Evolutionary conservation across 2,888 invertebrate genomes (phyloP).

Genomic region (Orthonevra nobilis): DNA sequence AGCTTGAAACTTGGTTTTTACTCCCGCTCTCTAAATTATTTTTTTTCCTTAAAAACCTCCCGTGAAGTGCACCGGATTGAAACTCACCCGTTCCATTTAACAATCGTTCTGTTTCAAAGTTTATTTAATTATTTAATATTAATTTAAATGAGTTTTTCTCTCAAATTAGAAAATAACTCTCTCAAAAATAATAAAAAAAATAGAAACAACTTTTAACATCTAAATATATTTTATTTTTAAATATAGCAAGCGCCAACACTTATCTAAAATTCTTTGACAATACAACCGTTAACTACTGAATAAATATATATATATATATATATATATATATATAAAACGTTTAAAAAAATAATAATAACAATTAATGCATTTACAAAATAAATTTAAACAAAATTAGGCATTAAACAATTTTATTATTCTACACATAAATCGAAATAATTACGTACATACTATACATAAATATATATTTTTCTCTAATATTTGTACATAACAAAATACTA

Average conservation of each 20-base stretch:
- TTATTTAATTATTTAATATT: not conserved
- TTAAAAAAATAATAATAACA: constrained; percentile 31
- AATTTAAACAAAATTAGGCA: constrained; percentile 25
- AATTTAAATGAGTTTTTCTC: not conserved
- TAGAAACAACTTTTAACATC: constrained; percentile 33
- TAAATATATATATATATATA: constrained; percentile 28
- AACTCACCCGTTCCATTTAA: too few species aligned
- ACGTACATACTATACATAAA: too few species aligned
- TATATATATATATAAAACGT: too few species aligned
- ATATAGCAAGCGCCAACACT: constrained; percentile 62
- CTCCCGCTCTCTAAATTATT: not conserved
- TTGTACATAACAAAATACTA: constrained; percentile 58
- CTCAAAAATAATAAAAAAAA: constrained; percentile 9
- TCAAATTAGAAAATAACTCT: not conserved
- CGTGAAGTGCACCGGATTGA: too few species aligned
- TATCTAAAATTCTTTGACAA: constrained; percentile 71
- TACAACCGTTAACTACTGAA: constrained; percentile 65
- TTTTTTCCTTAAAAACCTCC: constrained; percentile 1
- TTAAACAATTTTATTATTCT: constrained; percentile 12
- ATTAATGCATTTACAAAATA: constrained; percentile 64
- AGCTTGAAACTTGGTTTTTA: too few species aligned
- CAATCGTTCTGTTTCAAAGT: not conserved
- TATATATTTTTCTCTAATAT: constrained; percentile 68
- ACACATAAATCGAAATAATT: constrained; percentile 51
- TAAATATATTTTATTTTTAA: constrained; percentile 7